These are phyloP conservation scores for Nemoura dubitans DNA, from an alignment of 2,888 invertebrate species.

Conservation along the genomic window DNA sequence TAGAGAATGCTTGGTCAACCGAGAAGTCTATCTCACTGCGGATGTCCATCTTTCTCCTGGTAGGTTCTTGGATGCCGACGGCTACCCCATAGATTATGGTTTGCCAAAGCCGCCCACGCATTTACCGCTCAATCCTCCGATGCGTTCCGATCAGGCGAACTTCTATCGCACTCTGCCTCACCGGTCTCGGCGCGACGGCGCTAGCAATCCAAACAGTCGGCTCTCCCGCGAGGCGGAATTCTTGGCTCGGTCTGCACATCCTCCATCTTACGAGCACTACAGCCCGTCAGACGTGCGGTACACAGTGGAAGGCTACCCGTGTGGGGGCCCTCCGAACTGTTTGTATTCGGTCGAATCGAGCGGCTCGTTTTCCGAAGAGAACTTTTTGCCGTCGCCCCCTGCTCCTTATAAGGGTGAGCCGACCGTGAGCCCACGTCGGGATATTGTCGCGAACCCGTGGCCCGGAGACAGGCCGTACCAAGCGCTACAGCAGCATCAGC, in stretches of 20 bases:
- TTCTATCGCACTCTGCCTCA: slow-evolving; percentile 83
- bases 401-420: slow-evolving; percentile 74
- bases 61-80: slow-evolving; percentile 77
- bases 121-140: slow-evolving; percentile 47
- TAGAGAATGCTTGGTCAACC: slow-evolving; percentile 59
- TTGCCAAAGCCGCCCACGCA: slow-evolving; percentile 70
- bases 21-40: slow-evolving; percentile 66
- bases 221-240: slow-evolving; percentile 74
- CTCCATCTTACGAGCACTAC: slow-evolving; percentile 60
- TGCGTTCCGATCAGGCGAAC: slow-evolving; percentile 49
- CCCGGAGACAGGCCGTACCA: slow-evolving; percentile 62
- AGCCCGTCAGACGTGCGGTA: slow-evolving; percentile 71
- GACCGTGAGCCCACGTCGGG: slow-evolving; percentile 57
- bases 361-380: slow-evolving; percentile 60
- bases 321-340: slow-evolving; percentile 61
- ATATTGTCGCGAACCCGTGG: slow-evolving; percentile 66
- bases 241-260: slow-evolving; percentile 63
- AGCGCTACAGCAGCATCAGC: slow-evolving; percentile 42
- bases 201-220: slow-evolving; percentile 65
- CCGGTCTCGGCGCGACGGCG: slow-evolving; percentile 60
- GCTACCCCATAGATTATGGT: slow-evolving; percentile 82
- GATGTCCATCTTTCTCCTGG: slow-evolving; percentile 80
- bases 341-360: slow-evolving; percentile 46
- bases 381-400: slow-evolving; percentile 74
- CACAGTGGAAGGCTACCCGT: slow-evolving; percentile 83